Percentiles rank a stretch among this genome's conserved stretches.
These are phyloP conservation scores for Nipponia nippon DNA, from an alignment of 2,113 vertebrate species.

Conservation along the genomic window DNA sequence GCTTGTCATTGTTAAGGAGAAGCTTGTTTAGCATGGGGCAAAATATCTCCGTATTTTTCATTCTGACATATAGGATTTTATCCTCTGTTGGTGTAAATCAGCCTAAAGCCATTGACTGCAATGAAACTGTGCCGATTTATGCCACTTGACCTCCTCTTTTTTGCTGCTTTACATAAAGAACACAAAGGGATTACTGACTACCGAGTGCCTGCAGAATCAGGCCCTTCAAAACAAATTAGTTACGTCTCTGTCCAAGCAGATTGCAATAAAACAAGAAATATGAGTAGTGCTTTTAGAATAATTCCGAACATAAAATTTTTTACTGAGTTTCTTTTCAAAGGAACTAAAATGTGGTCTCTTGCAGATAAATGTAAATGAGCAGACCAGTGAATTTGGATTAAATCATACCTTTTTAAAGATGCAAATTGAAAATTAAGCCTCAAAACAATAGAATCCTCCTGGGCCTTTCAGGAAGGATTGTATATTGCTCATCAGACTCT, in stretches of 20 bases:
- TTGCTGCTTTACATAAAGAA: background rate
- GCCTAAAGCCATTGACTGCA: background rate
- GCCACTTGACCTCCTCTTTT: constrained; percentile 36
- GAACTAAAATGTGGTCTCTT: constrained; percentile 58
- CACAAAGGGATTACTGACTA: constrained; percentile 38
- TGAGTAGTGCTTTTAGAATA: background rate
- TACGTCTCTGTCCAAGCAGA: constrained; percentile 15
- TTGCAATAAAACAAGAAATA: constrained; percentile 12
- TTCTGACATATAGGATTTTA: background rate
- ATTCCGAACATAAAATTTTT: background rate
- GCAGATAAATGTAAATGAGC: constrained; percentile 64
- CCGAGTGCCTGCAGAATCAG: constrained; percentile 33
- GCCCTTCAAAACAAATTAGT: constrained; percentile 54
- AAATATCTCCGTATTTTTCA: background rate
- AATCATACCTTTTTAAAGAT: constrained; percentile 65
- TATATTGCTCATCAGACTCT: background rate
- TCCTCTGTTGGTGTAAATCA: background rate
- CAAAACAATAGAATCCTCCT: constrained; percentile 42
- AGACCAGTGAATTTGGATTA: constrained; percentile 61
- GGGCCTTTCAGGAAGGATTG: constrained; percentile 22
- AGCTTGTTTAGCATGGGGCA: background rate
- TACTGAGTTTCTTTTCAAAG: constrained; percentile 14
- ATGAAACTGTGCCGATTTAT: background rate
- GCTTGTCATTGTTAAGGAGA: background rate
- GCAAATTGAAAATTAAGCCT: constrained; percentile 71